Percentiles rank a stretch among this genome's conserved stretches.
These are phyloP conservation scores for Drosophila melanocephala DNA, from an alignment of 2,888 invertebrate species.

Conservation along the genomic window DNA sequence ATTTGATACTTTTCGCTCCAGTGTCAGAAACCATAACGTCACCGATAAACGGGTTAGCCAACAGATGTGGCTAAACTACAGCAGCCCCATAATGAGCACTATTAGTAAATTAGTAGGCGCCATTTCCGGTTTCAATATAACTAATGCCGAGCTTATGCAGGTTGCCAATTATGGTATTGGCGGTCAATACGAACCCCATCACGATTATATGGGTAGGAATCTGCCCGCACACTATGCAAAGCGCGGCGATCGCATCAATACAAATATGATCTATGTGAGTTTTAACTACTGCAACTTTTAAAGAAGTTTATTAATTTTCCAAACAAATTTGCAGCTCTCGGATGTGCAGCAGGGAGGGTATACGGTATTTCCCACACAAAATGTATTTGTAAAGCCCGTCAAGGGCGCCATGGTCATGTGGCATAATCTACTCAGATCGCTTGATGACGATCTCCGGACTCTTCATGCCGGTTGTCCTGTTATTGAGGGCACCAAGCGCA, in stretches of 20 bases:
- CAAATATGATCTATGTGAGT: constrained; percentile 97
- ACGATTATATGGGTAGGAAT: constrained; percentile 89
- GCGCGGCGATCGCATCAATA: constrained; percentile 92
- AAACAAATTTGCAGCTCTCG: constrained; percentile 90
- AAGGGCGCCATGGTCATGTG: constrained; percentile 97
- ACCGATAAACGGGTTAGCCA: constrained; percentile 15
- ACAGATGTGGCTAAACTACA: constrained; percentile 66
- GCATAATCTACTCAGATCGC: constrained; percentile 95
- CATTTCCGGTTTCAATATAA: constrained; percentile 93
- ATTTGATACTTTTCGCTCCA: neutral
- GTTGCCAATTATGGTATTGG: constrained; percentile 99
- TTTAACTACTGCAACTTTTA: accelerated
- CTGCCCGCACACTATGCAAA: accelerated
- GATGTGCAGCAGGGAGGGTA: constrained; percentile 98
- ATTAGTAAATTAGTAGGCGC: constrained; percentile 85
- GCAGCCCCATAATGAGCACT: constrained; percentile 34
- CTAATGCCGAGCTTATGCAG: constrained; percentile 96
- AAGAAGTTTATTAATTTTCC: neutral
- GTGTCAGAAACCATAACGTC: too few species aligned
- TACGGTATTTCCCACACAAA: constrained; percentile 96
- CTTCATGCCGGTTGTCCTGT: constrained; percentile 98
- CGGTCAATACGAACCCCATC: constrained; percentile 99
- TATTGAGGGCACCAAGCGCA: constrained; percentile 97
- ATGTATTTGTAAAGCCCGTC: constrained; percentile 93
- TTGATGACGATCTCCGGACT: constrained; percentile 94